Percentiles rank a stretch among this genome's conserved stretches.
These are phyloP conservation scores for Nansenia antarctica DNA, from an alignment of 2,113 vertebrate genomes.

Conservation along the genomic window DNA sequence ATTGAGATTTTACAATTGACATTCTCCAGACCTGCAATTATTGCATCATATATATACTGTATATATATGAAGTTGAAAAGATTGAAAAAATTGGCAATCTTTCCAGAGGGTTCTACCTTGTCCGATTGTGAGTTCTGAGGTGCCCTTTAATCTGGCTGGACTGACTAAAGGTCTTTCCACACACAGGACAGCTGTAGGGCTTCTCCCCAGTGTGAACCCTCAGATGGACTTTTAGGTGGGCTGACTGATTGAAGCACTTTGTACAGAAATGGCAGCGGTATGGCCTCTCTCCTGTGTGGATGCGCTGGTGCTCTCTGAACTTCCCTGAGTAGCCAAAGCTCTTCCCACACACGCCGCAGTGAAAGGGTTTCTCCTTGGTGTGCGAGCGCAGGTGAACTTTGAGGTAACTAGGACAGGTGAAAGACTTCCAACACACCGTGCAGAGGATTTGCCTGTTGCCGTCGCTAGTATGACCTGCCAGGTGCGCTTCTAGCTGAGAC, in stretches of 20 bases:
- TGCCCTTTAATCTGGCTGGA: slow-evolving; percentile 12
- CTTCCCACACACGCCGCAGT: slow-evolving; percentile 24
- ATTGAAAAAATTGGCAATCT: too few species aligned
- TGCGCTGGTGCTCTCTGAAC: slow-evolving; percentile 11
- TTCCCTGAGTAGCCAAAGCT: slow-evolving; percentile 16
- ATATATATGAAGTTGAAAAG: too few species aligned
- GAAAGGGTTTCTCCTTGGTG: slow-evolving; percentile 10
- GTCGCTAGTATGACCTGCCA: background rate
- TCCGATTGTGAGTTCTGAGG: slow-evolving; percentile 5
- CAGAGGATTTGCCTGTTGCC: background rate
- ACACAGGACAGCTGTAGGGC: slow-evolving; percentile 15
- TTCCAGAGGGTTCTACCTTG: background rate
- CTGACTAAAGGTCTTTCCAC: slow-evolving; percentile 17
- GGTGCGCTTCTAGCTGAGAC: background rate
- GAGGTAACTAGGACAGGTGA: slow-evolving; percentile 3
- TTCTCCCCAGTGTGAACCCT: slow-evolving; percentile 26
- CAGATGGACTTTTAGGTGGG: slow-evolving; percentile 12
- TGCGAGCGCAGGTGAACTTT: slow-evolving; percentile 16
- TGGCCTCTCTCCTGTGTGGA: slow-evolving; percentile 18
- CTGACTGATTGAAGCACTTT: slow-evolving; percentile 14
- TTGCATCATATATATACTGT: too few species aligned
- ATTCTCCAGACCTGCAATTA: too few species aligned
- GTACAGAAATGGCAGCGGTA: slow-evolving; percentile 10
- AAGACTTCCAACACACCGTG: slow-evolving; percentile 6
- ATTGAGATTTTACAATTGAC: too few species aligned